Percentiles rank a stretch among this genome's conserved stretches.
These are phyloP conservation scores for Diabrotica virgifera DNA, from an alignment of 1,140 invertebrate species.

Conservation along the genomic window DNA sequence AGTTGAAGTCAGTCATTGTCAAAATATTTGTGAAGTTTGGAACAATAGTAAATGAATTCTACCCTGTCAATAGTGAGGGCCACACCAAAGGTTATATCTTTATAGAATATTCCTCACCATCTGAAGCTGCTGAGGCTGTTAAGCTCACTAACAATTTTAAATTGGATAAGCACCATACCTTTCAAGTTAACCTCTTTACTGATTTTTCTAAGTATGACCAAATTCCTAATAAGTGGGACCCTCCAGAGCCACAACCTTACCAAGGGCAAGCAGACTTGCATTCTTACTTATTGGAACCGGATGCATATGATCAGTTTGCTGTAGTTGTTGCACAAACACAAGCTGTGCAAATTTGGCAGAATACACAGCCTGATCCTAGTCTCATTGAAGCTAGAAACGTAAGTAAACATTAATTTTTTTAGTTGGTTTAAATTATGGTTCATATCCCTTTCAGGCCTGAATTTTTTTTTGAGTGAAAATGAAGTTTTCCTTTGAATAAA, in stretches of 20 bases:
- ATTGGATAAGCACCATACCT: conserved; percentile 94
- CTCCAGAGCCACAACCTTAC: conserved; percentile 83
- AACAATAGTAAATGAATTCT: conserved; percentile 84
- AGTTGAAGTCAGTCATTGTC: conserved; percentile 87
- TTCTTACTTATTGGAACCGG: conserved; percentile 86
- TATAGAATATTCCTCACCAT: conserved; percentile 82
- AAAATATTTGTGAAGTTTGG: conserved; percentile 94
- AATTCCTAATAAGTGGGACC: conserved; percentile 90
- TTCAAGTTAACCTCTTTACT: conserved; percentile 92
- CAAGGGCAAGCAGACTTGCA: conserved; percentile 86
- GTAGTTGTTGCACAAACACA: conserved; percentile 78
- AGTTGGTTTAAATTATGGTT: no score
- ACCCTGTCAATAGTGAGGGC: conserved; percentile 80
- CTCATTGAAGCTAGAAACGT: conserved; percentile 81
- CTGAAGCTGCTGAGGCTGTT: conserved; percentile 82
- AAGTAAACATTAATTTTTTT: conserved; percentile 38
- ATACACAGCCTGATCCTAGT: conserved; percentile 83
- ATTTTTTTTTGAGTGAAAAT: no score
- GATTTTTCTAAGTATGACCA: conserved; percentile 89
- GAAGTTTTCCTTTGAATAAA: no score
- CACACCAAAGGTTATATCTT: conserved; percentile 94
- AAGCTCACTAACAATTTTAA: conserved; percentile 88
- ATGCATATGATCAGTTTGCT: conserved; percentile 94
- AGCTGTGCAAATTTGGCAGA: conserved; percentile 85
- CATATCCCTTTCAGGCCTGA: no score